Evolutionary conservation across 1,140 invertebrate genomes (phyloP).

Genomic region (Ridgeia piscesae): DNA sequence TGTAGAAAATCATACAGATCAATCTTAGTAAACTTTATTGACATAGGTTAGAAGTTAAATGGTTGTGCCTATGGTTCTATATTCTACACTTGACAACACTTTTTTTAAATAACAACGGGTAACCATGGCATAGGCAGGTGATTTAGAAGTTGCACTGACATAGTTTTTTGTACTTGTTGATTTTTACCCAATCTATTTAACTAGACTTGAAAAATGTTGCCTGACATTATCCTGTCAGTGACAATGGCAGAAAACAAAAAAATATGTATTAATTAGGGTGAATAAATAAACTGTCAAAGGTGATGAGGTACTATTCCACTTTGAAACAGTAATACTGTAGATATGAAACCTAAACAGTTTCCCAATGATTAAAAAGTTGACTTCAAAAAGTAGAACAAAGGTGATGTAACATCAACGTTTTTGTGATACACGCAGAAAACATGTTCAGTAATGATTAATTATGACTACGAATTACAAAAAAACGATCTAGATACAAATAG

Average conservation of each 20-base stretch:
- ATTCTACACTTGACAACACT: too few species aligned
- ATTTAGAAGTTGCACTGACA: too few species aligned
- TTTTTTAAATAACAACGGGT: too few species aligned
- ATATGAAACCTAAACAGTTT: not conserved
- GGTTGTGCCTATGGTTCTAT: too few species aligned
- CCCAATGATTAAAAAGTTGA: not conserved
- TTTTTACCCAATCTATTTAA: not conserved
- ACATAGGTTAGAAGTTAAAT: too few species aligned
- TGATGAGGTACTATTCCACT: not conserved
- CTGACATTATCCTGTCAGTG: not conserved
- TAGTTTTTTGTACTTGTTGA: too few species aligned
- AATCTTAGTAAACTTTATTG: too few species aligned
- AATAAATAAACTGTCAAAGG: not conserved
- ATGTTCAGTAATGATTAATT: too few species aligned
- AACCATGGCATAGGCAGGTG: too few species aligned
- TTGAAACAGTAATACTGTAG: not conserved
- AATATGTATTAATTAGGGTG: not conserved
- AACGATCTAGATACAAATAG: not conserved
- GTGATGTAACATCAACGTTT: not conserved
- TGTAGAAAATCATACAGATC: not conserved
- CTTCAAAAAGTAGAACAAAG: not conserved
- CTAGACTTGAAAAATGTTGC: not conserved
- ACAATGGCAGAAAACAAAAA: not conserved
- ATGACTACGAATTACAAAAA: too few species aligned
- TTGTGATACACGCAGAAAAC: not conserved